phyloP scores from a whole-genome alignment of 2,113 vertebrate species.

The Spea multiplicata region DNA sequence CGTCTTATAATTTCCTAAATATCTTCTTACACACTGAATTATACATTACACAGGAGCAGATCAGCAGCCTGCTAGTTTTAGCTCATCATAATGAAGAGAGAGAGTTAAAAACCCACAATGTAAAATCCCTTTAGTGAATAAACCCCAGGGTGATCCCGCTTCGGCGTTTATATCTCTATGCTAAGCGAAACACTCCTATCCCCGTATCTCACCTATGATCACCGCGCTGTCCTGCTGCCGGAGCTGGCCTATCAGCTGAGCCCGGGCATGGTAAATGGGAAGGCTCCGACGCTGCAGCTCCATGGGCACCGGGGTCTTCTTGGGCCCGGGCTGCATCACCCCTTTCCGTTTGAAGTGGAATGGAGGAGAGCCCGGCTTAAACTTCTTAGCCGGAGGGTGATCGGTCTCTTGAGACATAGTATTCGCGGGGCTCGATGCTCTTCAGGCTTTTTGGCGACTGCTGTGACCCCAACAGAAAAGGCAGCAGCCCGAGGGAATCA shows the following conservation, averaged over 20 bases:
- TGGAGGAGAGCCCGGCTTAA: conserved; percentile 76
- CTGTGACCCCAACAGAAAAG: not conserved
- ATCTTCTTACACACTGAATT: too few species aligned
- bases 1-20: too few species aligned
- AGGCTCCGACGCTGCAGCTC: conserved; percentile 81
- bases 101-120: too few species aligned
- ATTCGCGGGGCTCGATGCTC: not conserved
- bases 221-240: conserved; percentile 77
- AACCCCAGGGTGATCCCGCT: too few species aligned
- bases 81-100: too few species aligned
- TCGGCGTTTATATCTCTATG: too few species aligned
- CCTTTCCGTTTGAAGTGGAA: conserved; percentile 65
- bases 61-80: too few species aligned
- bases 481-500: not conserved
- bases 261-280: conserved; percentile 83
- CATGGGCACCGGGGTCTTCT: conserved; percentile 51
- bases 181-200: too few species aligned
- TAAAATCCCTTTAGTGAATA: too few species aligned
- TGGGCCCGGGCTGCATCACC: conserved; percentile 67
- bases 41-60: too few species aligned
- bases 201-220: conserved; percentile 76
- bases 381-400: conserved; percentile 78
- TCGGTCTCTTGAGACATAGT: conserved; percentile 74
- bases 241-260: conserved; percentile 76
- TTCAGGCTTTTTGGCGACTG: not conserved